Evolutionary conservation across 2,888 invertebrate species (phyloP).

Genomic region (Hanleya hanleyi): DNA sequence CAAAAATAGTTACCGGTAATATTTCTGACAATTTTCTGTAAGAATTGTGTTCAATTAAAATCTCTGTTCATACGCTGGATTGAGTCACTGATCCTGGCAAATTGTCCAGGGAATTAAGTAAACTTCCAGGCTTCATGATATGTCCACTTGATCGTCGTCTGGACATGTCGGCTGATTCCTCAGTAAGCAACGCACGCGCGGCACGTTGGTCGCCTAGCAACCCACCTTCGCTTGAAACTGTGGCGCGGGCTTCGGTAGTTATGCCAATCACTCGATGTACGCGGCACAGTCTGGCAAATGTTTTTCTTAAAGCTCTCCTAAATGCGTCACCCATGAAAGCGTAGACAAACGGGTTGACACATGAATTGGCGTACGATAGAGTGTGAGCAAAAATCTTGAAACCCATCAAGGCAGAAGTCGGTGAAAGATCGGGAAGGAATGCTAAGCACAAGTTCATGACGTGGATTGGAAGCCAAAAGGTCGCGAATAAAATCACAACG

Average conservation of each 20-base stretch:
- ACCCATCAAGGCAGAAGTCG: slow-evolving; percentile 41
- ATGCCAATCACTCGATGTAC: slow-evolving; percentile 24
- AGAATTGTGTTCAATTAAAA: too few species aligned
- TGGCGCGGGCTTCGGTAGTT: slow-evolving; percentile 19
- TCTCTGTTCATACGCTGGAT: not conserved
- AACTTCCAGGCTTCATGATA: not conserved
- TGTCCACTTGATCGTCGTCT: not conserved
- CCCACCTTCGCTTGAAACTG: slow-evolving; percentile 44
- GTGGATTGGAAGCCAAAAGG: slow-evolving; percentile 67
- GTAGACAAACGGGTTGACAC: slow-evolving; percentile 68
- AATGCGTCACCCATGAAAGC: slow-evolving; percentile 68
- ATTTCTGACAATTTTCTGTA: too few species aligned
- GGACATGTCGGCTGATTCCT: not conserved
- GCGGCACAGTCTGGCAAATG: slow-evolving; percentile 47
- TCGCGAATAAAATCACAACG: slow-evolving; percentile 63
- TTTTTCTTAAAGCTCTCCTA: slow-evolving; percentile 60
- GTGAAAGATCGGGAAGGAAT: slow-evolving; percentile 51
- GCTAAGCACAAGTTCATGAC: slow-evolving; percentile 55
- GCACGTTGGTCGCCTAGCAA: slow-evolving; percentile 44
- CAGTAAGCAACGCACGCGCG: not conserved
- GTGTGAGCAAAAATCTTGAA: slow-evolving; percentile 60
- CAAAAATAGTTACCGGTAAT: too few species aligned
- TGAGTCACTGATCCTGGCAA: not conserved
- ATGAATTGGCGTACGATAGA: slow-evolving; percentile 65
- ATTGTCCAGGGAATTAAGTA: not conserved